Evolutionary conservation across 2,113 vertebrate species (phyloP), one percentile per base, ranked within the genome.

Genomic region (Colossoma macropomum): DNA sequence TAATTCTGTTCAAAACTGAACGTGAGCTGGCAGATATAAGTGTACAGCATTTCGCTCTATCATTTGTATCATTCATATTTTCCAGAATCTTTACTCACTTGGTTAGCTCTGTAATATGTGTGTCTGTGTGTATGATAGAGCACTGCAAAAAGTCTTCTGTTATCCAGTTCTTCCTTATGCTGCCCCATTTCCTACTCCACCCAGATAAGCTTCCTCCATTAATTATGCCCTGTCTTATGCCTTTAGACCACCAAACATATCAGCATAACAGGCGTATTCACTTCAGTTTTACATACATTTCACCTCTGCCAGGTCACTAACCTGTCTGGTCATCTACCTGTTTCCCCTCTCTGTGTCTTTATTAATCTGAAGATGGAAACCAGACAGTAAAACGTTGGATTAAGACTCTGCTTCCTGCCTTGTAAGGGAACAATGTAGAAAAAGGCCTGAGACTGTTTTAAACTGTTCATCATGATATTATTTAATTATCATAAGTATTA

Each of bases 121-220:
- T 84, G 77, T 75, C 30, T 73, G 28, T 65, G 56, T 73, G 38
- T 63, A n/a, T 77, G 59, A 60, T 54, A 17, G 9, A 75, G 70
- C 28, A 79, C n/a, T 48, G 17, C 27, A n/a, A 76, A 77, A 15
- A 10, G 27, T 66, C 16, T 77, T 27, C 11, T n/a, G 77, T 38
- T 70, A 59, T 30, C 48, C n/a, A 23, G 41, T 41, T 56, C 68
- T 41, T 70, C 4, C 25, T 71, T 21, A 72, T 79, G 27, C 12
- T 80, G 19, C 11, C 32, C 45, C 25, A 72, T n/a, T 70, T 59
- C 32, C 17, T 10, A 34, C 1, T 45, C 59, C 32, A 56, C 48
- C 30, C 68, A 45, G 68, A 71, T 45, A 69, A 16, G 11, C 32
- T 41, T 69, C 15, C 48, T 52, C 45, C 28, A n/a, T 68, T 54